These are phyloP conservation scores for Falco novaeseelandiae DNA, from an alignment of 2,797 vertebrate species.

Conservation along the genomic window DNA sequence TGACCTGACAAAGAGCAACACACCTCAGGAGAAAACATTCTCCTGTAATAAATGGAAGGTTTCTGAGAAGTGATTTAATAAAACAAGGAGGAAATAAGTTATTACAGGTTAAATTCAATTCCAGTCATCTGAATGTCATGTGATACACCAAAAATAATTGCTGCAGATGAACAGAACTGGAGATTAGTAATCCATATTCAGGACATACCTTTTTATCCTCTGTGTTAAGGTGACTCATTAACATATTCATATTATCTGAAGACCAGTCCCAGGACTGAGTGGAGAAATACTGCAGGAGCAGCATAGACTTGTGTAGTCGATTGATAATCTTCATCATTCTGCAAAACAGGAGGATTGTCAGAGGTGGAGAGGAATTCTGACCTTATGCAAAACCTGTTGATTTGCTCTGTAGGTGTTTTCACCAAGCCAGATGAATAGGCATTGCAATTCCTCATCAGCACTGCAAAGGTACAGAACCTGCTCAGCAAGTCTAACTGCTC, in stretches of 20 bases:
- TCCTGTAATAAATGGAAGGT: not conserved
- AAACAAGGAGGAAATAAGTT: not conserved
- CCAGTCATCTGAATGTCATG: not conserved
- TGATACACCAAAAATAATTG: not conserved
- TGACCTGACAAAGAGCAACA: not conserved
- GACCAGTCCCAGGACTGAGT: conserved; percentile 93
- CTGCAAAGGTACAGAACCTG: not conserved
- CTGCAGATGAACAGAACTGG: not conserved
- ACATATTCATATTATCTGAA: conserved; percentile 90
- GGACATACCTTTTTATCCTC: conserved; percentile 88
- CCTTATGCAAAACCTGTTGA: not conserved
- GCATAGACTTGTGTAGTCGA: conserved; percentile 86
- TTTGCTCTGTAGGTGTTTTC: not conserved
- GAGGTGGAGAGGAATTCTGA: not conserved
- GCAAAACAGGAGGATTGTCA: not conserved
- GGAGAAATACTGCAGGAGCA: conserved; percentile 92
- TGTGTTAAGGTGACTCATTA: conserved; percentile 87
- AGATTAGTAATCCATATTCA: not conserved
- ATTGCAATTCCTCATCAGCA: not conserved
- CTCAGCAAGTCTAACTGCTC: not conserved
- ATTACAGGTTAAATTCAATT: not conserved
- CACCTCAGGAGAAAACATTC: not conserved
- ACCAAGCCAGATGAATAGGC: not conserved
- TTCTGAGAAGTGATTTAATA: not conserved
- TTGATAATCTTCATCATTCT: conserved; percentile 95